A percentile compares a stretch with the other conserved stretches of the same genome.
Conservation (phyloP, 2,888 invertebrate species). For the Trichogramma evanescens region DNA sequence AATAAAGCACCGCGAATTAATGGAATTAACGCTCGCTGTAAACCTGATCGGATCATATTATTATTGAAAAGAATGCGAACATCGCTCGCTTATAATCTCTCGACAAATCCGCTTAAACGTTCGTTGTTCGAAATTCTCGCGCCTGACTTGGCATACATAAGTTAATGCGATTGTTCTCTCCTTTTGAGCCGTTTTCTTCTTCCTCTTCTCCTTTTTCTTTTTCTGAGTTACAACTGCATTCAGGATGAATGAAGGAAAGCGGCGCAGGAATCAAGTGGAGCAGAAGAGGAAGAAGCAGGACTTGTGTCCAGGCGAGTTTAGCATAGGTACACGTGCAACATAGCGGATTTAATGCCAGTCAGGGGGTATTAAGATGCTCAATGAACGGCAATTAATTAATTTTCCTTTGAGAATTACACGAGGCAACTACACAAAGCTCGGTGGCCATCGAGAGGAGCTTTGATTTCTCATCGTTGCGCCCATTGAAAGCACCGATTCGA, state of each 20-base stretch:
- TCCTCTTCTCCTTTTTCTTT: background rate
- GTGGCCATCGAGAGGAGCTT: too few relatives aligned
- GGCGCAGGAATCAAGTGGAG: background rate
- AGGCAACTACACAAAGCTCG: too few relatives aligned
- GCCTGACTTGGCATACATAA: background rate
- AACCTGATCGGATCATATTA: too few relatives aligned
- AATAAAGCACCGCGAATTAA: too few relatives aligned
- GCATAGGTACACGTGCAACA: slow-evolving; percentile 20
- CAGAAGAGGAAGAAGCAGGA: background rate
- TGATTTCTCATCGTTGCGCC: too few relatives aligned
- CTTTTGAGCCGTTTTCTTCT: too few relatives aligned
- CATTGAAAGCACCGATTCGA: too few relatives aligned
- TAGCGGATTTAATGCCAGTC: slow-evolving; percentile 31
- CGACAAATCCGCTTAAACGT: slow-evolving; percentile 3
- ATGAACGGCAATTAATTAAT: slow-evolving; percentile 37
- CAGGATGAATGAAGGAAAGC: background rate
- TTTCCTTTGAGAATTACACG: slow-evolving; percentile 2
- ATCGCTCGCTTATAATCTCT: slow-evolving; percentile 2
- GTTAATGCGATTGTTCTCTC: slow-evolving; percentile 4
- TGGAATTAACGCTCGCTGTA: too few relatives aligned
- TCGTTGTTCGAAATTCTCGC: slow-evolving; percentile 2
- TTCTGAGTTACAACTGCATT: background rate
- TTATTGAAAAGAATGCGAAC: slow-evolving; percentile 6
- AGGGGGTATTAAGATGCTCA: slow-evolving; percentile 37
- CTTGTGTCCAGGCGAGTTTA: background rate